Evolutionary conservation across 2,113 vertebrate species (phyloP).

Genomic region (Engystomops pustulosus): DNA sequence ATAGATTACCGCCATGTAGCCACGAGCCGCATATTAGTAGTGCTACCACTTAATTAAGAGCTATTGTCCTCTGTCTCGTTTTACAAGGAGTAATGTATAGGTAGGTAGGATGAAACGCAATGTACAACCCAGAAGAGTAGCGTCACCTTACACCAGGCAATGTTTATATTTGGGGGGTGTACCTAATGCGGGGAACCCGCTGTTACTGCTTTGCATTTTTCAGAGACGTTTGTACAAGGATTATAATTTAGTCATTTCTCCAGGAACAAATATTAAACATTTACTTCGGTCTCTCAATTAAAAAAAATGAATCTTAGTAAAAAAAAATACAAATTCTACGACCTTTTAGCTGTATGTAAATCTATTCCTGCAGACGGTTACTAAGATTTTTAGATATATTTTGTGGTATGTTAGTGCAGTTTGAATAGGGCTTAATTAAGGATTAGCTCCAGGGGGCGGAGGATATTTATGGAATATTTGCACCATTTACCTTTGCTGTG

Average conservation of each 20-base stretch:
- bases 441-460: background rate
- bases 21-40: too few relatives aligned
- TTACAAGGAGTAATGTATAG: background rate
- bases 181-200: background rate
- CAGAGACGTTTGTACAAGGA: background rate
- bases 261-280: slow-evolving; percentile 19
- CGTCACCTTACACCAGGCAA: background rate
- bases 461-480: background rate
- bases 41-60: background rate
- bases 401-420: background rate
- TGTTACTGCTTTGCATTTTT: slow-evolving; percentile 21
- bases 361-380: background rate
- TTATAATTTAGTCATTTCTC: slow-evolving; percentile 46
- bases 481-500: background rate
- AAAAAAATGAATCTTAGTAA: background rate
- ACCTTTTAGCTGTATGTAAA: background rate
- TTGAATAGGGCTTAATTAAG: background rate
- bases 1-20: too few relatives aligned
- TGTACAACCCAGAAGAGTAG: background rate
- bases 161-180: background rate
- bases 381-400: background rate
- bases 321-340: background rate
- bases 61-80: background rate
- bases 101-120: background rate
- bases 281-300: slow-evolving; percentile 24